Evolutionary conservation across 2,888 invertebrate species (phyloP), one percentile per base, ranked within the genome.

Genomic region (Fragum sueziense): DNA sequence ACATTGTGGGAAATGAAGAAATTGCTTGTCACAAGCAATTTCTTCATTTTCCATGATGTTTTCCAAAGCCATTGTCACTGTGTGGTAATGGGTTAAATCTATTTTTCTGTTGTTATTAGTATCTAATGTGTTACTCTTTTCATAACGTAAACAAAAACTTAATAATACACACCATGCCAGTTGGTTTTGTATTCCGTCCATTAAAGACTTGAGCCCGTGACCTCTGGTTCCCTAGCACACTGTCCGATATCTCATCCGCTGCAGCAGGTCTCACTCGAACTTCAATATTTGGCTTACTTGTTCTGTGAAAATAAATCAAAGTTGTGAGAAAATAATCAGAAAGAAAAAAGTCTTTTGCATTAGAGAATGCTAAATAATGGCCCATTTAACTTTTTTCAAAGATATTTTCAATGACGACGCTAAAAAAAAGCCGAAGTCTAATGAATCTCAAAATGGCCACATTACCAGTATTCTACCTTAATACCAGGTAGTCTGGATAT

Each of bases 211-310:
- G 67, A n/a, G 81, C 81, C 27, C 81, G 29, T 1, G 65, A 31
- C 37, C 80, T 65, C 37, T 54, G 70, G 27, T 76, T 76, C n/a
- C 33, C 22, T 3, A 47, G 25, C 29, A 77, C 59, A 25, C 70
- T 41, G 14, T 73, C 73, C 4, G 82, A 78, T 1, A 69, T 37
- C 29, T 82, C 75, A 57, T 82, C 82, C 22, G 82, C 82, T 41
- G 73, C 75, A 27, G 72, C 27, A 25, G 82, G 82, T 9, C 82
- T 51, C 22, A 76, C 73, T 25, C 82, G 59, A 1, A 82, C 78
- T 41, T 82, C 76, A 67, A 82, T 70, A 57, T 59, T 62, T 22
- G 81, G 71, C 17, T 73, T 61, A 27, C 67, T 59, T 6, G 71
- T 31, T 34, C 78, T 79, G 69, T n/a, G 22, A 37, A 34, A 41